phyloP scores from a whole-genome alignment of 2,888 invertebrate species.

The Parochlus steinenii region DNA sequence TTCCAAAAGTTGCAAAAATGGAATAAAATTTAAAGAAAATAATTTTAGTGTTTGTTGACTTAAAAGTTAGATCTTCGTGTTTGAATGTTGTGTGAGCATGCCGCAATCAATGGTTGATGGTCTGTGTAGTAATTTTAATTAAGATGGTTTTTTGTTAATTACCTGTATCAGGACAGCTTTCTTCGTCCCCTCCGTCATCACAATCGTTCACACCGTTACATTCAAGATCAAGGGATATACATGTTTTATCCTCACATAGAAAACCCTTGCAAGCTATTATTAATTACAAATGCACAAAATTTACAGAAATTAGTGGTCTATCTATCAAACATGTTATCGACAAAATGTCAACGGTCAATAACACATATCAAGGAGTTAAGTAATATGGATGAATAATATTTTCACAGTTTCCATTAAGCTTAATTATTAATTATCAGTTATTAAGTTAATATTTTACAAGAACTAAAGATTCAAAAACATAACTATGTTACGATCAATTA shows the following conservation, averaged over 20 bases:
- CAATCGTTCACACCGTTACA: conserved; percentile 41
- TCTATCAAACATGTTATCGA: no score
- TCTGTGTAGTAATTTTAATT: neutral
- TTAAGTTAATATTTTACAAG: no score
- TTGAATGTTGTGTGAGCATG: neutral
- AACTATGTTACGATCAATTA: no score
- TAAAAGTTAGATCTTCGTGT: conserved; percentile 18
- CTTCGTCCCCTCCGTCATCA: conserved; percentile 43
- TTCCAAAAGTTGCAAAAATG: conserved; percentile 8
- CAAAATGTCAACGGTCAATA: no score
- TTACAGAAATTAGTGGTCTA: no score
- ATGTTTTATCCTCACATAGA: conserved; percentile 41
- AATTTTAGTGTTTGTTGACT: neutral
- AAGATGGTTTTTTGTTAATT: neutral
- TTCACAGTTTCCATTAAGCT: no score
- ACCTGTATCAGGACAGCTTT: conserved; percentile 39
- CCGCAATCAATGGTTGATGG: neutral
- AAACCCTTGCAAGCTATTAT: conserved; percentile 33
- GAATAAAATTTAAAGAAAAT: conserved; percentile 7
- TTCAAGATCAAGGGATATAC: conserved; percentile 34
- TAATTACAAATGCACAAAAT: no score
- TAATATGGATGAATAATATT: no score
- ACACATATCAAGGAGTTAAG: no score
- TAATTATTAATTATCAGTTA: no score
- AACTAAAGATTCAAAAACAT: no score